phyloP scores from a whole-genome alignment of 1,140 invertebrate species.

The Nymphalis io region DNA sequence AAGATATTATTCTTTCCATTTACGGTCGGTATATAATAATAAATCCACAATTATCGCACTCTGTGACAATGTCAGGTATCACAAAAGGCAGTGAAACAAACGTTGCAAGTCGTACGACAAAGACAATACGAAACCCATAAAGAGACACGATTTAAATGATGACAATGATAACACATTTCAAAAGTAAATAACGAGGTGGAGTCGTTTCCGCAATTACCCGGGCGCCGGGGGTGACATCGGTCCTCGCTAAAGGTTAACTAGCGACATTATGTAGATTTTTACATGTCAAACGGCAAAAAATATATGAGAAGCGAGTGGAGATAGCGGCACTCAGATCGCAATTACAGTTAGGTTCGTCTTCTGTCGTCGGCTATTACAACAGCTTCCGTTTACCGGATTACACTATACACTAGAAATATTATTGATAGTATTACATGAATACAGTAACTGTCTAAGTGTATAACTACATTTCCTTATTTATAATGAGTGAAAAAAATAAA shows the following conservation, averaged over 20 bases:
- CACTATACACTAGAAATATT: not conserved
- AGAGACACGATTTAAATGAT: slow-evolving; percentile 46
- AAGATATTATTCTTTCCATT: slow-evolving; percentile 28
- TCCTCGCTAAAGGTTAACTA: slow-evolving; percentile 67
- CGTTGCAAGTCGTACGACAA: slow-evolving; percentile 35
- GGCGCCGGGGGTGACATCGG: slow-evolving; percentile 52
- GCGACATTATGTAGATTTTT: slow-evolving; percentile 66
- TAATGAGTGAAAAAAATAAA: not conserved
- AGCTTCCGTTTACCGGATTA: slow-evolving; percentile 38
- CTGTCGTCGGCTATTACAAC: slow-evolving; percentile 20
- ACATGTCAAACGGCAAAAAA: slow-evolving; percentile 50
- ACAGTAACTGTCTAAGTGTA: not conserved
- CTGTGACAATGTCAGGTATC: slow-evolving; percentile 30
- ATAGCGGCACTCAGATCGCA: slow-evolving; percentile 40
- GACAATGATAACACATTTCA: slow-evolving; percentile 54
- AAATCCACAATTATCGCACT: slow-evolving; percentile 38
- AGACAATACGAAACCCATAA: slow-evolving; percentile 43
- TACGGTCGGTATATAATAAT: slow-evolving; percentile 33
- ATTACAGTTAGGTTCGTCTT: slow-evolving; percentile 32
- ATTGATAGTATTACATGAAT: not conserved
- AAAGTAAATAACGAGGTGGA: slow-evolving; percentile 40
- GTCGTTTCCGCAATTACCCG: slow-evolving; percentile 61
- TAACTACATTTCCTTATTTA: not conserved
- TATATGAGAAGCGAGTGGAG: slow-evolving; percentile 48
- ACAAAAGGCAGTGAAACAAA: slow-evolving; percentile 38